These are phyloP conservation scores for Aphidius gifuensis DNA, from an alignment of 1,140 invertebrate species.

Conservation along the genomic window DNA sequence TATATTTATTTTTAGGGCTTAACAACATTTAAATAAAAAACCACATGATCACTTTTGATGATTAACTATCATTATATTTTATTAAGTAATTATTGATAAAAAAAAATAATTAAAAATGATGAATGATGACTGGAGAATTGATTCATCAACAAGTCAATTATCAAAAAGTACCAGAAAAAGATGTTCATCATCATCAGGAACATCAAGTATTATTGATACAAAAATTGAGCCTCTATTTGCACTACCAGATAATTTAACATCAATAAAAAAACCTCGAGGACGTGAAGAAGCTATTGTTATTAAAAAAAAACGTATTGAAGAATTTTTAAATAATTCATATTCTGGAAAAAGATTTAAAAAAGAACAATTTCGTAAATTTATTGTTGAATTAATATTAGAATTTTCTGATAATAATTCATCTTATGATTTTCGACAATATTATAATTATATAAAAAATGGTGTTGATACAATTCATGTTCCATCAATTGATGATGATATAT, in stretches of 20 bases:
- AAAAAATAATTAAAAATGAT: constrained; percentile 3
- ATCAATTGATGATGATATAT: constrained; percentile 65
- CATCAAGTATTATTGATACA: constrained; percentile 23
- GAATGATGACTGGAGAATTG: constrained; percentile 7
- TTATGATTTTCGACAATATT: constrained; percentile 73
- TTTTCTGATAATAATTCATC: constrained; percentile 51
- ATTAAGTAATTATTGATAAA: neutral
- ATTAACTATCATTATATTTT: too few species aligned
- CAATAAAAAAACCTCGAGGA: constrained; percentile 22
- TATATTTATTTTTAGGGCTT: neutral
- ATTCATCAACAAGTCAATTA: constrained; percentile 8
- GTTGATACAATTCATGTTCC: constrained; percentile 84
- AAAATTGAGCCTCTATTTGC: constrained; percentile 32
- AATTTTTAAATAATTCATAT: constrained; percentile 24
- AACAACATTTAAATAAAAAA: too few species aligned
- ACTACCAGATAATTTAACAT: constrained; percentile 30
- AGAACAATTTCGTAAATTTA: constrained; percentile 64
- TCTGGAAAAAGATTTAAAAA: constrained; percentile 28
- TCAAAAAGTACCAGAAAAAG: constrained; percentile 16
- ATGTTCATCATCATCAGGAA: constrained; percentile 9
- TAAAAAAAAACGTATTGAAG: constrained; percentile 22
- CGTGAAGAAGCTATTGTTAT: constrained; percentile 12
- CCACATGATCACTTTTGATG: too few species aligned
- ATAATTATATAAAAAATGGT: constrained; percentile 86
- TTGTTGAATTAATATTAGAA: constrained; percentile 72